A percentile compares a stretch with the other conserved stretches of the same genome.
phyloP scores from a whole-genome alignment of 2,113 vertebrate genomes.

The Puntigrus tetrazona region DNA sequence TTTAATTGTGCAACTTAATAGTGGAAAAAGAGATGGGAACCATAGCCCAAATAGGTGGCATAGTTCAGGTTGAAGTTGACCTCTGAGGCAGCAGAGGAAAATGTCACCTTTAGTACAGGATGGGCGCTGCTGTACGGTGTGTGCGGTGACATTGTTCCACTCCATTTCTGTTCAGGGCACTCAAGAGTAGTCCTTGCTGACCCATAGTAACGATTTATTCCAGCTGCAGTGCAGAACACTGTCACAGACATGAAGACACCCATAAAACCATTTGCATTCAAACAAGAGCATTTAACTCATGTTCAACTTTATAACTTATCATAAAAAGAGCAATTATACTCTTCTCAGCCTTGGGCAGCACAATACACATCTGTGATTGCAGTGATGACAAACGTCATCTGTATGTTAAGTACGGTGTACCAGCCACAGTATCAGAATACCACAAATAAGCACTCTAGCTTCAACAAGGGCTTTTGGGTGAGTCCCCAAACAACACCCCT shows the following conservation, averaged over 20 bases:
- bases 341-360: constrained; percentile 9
- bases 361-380: not conserved
- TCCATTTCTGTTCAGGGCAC: constrained; percentile 69
- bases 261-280: not conserved
- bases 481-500: constrained; percentile 49
- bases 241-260: constrained; percentile 29
- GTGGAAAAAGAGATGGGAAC: not conserved
- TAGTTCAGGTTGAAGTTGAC: not conserved
- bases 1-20: constrained; percentile 17
- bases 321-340: constrained; percentile 5
- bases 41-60: not conserved
- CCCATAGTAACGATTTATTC: constrained; percentile 68
- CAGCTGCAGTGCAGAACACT: constrained; percentile 62
- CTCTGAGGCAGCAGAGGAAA: constrained; percentile 46
- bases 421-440: not conserved
- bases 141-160: constrained; percentile 72
- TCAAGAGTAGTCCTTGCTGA: constrained; percentile 71
- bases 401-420: not conserved
- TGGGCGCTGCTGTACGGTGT: constrained; percentile 48
- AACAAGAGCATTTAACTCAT: not conserved
- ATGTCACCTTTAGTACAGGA: constrained; percentile 70
- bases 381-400: constrained; percentile 14
- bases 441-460: not conserved
- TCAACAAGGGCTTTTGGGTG: constrained; percentile 23
- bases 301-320: constrained; percentile 3